A percentile compares a stretch with the other conserved stretches of the same genome.
Evolutionary conservation across 2,113 vertebrate species (phyloP).

Genomic region (Phyllostomus discolor): DNA sequence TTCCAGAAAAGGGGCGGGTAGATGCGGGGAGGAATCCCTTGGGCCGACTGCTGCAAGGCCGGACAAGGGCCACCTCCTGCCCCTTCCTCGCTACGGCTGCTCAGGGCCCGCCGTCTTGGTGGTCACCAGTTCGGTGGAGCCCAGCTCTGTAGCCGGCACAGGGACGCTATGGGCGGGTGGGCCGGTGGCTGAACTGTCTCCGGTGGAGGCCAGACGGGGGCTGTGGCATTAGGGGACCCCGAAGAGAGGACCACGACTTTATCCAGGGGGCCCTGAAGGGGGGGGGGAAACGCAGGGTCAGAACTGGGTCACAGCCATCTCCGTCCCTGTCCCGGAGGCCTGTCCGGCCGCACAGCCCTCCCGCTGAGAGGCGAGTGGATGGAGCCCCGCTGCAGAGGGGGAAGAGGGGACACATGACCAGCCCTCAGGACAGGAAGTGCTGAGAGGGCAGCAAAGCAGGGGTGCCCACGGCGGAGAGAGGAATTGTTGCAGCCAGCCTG

Average conservation of each 20-base stretch:
- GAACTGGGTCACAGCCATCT: background rate
- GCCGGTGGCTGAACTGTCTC: background rate
- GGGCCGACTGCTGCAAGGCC: background rate
- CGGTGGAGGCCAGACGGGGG: background rate
- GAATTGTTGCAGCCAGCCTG: background rate
- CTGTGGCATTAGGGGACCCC: background rate
- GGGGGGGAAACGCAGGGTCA: background rate
- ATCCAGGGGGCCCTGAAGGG: constrained; percentile 43
- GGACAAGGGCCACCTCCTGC: background rate
- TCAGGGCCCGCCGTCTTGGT: constrained; percentile 79
- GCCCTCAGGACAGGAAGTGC: constrained; percentile 11
- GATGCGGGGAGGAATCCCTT: background rate
- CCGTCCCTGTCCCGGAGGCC: background rate
- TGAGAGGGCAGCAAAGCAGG: background rate
- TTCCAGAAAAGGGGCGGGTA: background rate
- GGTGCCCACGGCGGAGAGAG: background rate
- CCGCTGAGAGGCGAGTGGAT: no score
- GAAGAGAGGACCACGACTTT: background rate
- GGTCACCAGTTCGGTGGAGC: constrained; percentile 81
- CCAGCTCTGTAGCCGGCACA: constrained; percentile 82
- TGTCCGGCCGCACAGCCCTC: background rate
- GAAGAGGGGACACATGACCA: background rate
- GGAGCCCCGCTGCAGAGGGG: background rate
- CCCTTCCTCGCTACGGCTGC: background rate
- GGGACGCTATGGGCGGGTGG: constrained; percentile 73